Evolutionary conservation across 2,888 invertebrate genomes (phyloP).

Genomic region (Apotomis capreana): DNA sequence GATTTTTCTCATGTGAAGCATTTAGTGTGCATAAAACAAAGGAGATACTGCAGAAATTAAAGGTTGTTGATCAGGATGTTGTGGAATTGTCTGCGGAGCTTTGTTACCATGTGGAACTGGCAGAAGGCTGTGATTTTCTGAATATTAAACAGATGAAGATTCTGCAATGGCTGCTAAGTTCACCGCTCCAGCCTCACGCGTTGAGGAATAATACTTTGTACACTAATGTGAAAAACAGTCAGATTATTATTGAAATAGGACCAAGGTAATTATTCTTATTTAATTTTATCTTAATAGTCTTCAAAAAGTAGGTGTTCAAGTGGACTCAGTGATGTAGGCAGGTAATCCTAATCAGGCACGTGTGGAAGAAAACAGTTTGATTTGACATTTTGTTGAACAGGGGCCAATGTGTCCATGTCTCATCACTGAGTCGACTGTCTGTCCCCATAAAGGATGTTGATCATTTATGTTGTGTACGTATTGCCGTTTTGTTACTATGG

Average conservation of each 20-base stretch:
- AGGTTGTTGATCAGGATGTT: slow-evolving; percentile 75
- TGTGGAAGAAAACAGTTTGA: no score
- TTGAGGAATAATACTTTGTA: slow-evolving; percentile 82
- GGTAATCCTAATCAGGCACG: no score
- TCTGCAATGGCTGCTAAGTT: slow-evolving; percentile 90
- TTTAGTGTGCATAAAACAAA: slow-evolving; percentile 84
- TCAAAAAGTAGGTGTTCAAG: background rate
- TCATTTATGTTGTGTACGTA: no score
- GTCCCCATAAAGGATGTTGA: no score
- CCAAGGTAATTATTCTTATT: slow-evolving; percentile 85
- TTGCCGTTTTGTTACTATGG: no score
- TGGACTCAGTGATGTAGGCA: no score
- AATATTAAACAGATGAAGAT: slow-evolving; percentile 84
- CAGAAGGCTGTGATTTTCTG: slow-evolving; percentile 76
- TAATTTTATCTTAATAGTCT: background rate
- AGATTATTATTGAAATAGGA: slow-evolving; percentile 91
- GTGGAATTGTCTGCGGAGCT: slow-evolving; percentile 86
- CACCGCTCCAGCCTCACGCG: slow-evolving; percentile 85
- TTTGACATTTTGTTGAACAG: no score
- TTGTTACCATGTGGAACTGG: slow-evolving; percentile 91
- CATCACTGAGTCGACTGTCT: no score
- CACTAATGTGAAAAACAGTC: slow-evolving; percentile 63
- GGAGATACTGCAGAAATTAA: slow-evolving; percentile 83
- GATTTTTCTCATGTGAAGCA: slow-evolving; percentile 85
- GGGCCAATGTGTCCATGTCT: no score